phyloP scores from a whole-genome alignment of 53 echinoderm and acorn worm species.

The Zoroaster sp. region DNA sequence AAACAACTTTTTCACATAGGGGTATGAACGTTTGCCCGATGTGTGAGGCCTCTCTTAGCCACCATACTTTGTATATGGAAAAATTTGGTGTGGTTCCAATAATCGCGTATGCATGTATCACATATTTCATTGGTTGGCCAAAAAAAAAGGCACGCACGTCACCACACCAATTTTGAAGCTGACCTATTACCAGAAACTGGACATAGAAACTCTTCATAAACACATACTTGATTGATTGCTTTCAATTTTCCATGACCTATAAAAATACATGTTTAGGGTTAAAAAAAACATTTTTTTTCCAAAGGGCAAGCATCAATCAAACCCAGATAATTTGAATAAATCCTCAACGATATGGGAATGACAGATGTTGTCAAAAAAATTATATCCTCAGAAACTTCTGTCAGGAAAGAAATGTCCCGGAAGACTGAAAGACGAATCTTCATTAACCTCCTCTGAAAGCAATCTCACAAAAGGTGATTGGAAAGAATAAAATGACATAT shows the following conservation, averaged over 20 bases:
- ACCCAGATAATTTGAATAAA: background rate
- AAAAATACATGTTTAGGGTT: background rate
- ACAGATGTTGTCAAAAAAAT: background rate
- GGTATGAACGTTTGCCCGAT: too few species aligned
- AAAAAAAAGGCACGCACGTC: too few species aligned
- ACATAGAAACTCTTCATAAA: too few species aligned
- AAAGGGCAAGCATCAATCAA: background rate
- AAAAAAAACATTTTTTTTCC: background rate
- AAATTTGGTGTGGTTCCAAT: too few species aligned
- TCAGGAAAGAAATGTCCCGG: background rate
- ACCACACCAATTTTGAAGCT: too few species aligned
- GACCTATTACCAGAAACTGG: too few species aligned
- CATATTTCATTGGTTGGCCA: too few species aligned
- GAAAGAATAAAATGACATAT: slow-evolving; percentile 1
- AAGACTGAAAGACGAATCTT: background rate
- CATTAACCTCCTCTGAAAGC: background rate
- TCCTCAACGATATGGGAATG: background rate
- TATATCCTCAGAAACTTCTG: background rate
- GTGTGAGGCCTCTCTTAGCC: too few species aligned
- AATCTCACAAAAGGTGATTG: background rate
- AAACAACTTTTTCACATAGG: too few species aligned
- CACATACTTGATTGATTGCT: background rate
- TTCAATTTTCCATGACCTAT: background rate
- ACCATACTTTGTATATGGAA: too few species aligned
- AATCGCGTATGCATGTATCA: too few species aligned